Conservation (phyloP, 2,113 vertebrate species). For the Atlantisia rogersi region DNA sequence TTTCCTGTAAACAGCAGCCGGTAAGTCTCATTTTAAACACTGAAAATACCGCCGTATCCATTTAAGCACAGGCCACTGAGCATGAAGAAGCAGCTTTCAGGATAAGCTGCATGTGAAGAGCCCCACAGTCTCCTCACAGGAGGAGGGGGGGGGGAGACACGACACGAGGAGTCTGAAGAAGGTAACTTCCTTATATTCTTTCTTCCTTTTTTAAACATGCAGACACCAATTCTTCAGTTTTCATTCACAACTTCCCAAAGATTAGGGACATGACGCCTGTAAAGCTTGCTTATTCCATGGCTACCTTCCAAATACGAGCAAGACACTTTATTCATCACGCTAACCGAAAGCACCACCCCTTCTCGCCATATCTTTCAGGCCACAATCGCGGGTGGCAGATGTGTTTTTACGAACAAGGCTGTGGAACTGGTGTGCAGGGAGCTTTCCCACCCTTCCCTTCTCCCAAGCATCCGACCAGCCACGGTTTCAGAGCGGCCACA, state of each 20-base stretch:
- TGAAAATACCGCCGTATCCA: not conserved
- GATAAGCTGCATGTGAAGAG: not conserved
- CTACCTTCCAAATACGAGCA: not conserved
- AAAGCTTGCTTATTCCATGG: not conserved
- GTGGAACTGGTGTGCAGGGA: slow-evolving; percentile 57
- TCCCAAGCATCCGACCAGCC: slow-evolving; percentile 65
- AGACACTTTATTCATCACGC: slow-evolving; percentile 28
- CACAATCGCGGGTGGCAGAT: slow-evolving; percentile 53
- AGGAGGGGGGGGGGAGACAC: not conserved
- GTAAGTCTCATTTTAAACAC: not conserved
- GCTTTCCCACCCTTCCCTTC: slow-evolving; percentile 78
- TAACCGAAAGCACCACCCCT: slow-evolving; percentile 27
- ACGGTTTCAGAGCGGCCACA: slow-evolving; percentile 38
- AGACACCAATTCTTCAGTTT: not conserved
- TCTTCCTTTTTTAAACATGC: not conserved
- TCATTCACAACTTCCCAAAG: slow-evolving; percentile 21
- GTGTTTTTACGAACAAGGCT: slow-evolving; percentile 50
- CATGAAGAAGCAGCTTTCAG: not conserved
- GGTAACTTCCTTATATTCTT: not conserved
- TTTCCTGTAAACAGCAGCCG: not conserved
- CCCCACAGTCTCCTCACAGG: not conserved
- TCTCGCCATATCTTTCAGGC: slow-evolving; percentile 31
- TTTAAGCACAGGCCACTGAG: not conserved
- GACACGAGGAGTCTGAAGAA: not conserved
- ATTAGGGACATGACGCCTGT: not conserved